These are phyloP conservation scores for Acanthornis magna DNA, from an alignment of 2,797 vertebrate species.

Conservation along the genomic window DNA sequence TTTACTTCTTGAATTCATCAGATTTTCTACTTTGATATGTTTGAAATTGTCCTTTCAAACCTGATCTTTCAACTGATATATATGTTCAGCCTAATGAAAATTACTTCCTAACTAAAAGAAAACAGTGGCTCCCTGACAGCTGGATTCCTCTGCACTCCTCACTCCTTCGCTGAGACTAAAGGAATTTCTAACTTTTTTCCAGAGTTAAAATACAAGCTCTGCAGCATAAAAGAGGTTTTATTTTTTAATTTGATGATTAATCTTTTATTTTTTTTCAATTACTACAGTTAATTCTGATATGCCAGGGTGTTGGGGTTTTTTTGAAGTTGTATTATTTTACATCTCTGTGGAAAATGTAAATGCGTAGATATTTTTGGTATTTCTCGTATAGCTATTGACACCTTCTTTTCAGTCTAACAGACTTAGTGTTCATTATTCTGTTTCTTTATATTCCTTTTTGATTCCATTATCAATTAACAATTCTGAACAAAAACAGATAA, in stretches of 20 bases:
- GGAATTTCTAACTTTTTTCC: not conserved
- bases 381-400: not conserved
- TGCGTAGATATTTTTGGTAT: not conserved
- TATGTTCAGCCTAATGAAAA: not conserved
- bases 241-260: not conserved
- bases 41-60: not conserved
- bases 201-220: not conserved
- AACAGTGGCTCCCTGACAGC: not conserved
- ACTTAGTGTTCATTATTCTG: not conserved
- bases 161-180: accelerated
- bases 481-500: not conserved
- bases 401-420: not conserved
- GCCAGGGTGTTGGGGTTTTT: accelerated
- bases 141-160: not conserved
- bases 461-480: not conserved
- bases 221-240: not conserved
- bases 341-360: not conserved
- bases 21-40: not conserved
- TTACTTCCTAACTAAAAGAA: slow-evolving; percentile 5
- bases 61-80: not conserved
- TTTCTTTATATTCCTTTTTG: not conserved
- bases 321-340: not conserved
- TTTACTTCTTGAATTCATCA: not conserved
- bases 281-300: not conserved
- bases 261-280: not conserved